Evolutionary conservation across 2,888 invertebrate species (phyloP).

Genomic region (Latheticus oryzae): DNA sequence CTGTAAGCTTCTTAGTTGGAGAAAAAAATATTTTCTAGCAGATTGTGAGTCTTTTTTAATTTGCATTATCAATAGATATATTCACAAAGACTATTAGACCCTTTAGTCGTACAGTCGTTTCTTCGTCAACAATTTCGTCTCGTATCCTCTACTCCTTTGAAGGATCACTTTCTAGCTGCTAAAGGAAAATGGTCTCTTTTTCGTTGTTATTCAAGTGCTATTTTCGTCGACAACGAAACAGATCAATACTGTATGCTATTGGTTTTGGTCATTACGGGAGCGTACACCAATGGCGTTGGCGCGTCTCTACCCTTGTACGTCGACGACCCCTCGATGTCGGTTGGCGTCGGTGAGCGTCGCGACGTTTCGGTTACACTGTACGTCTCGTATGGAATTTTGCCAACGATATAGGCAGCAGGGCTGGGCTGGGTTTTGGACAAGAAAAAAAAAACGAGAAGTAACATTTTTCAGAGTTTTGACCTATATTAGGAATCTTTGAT

Average conservation of each 20-base stretch:
- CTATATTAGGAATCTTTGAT: too few species aligned
- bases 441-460: slow-evolving; percentile 6
- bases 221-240: slow-evolving; percentile 30
- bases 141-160: slow-evolving; percentile 30
- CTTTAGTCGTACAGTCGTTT: slow-evolving; percentile 32
- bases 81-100: slow-evolving; percentile 36
- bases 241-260: slow-evolving; percentile 53
- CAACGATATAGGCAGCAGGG: too few species aligned
- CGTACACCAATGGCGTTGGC: slow-evolving; percentile 47
- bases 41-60: background rate
- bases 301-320: slow-evolving; percentile 46
- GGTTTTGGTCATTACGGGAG: slow-evolving; percentile 54
- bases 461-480: too few species aligned
- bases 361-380: background rate
- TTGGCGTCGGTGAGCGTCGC: slow-evolving; percentile 15
- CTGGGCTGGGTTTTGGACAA: background rate
- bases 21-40: too few species aligned
- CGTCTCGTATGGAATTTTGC: background rate
- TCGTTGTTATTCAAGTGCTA: slow-evolving; percentile 19
- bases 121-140: slow-evolving; percentile 17
- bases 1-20: too few species aligned
- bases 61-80: slow-evolving; percentile 19
- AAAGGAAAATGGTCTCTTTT: slow-evolving; percentile 22
- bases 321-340: too few species aligned
- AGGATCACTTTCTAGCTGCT: slow-evolving; percentile 23